phyloP scores from a whole-genome alignment of 2,797 vertebrate species.

The Sciurus carolinensis region DNA sequence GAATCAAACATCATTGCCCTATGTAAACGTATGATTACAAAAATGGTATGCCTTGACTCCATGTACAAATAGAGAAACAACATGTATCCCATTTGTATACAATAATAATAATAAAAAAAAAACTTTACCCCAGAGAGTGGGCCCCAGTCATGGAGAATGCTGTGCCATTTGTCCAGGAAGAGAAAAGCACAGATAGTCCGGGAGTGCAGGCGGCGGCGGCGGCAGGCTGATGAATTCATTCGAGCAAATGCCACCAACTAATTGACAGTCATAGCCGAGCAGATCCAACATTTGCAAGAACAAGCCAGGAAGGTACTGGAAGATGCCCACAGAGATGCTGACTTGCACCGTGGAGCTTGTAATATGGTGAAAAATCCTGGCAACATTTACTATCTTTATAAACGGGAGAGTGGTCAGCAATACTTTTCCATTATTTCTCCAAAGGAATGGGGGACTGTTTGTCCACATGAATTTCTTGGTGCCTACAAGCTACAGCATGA shows the following conservation, averaged over 20 bases:
- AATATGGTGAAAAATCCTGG: conserved; percentile 98
- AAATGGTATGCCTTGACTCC: too few relatives aligned
- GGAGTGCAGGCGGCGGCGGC: not conserved
- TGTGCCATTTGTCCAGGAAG: accelerated
- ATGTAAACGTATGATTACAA: too few relatives aligned
- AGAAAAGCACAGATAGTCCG: not conserved
- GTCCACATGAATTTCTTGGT: conserved; percentile 93
- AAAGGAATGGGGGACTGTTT: conserved; percentile 95
- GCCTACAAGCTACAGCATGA: conserved; percentile 97
- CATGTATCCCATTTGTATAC: too few relatives aligned
- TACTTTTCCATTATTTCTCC: conserved; percentile 99
- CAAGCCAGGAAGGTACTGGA: conserved; percentile 97
- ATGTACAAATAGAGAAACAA: too few relatives aligned
- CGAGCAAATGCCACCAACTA: conserved; percentile 96
- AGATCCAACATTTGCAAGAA: conserved; percentile 96
- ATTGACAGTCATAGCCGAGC: conserved; percentile 95
- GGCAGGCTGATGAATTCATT: conserved; percentile 91
- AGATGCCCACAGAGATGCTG: conserved; percentile 95
- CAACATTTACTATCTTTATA: conserved; percentile 96
- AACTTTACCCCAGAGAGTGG: accelerated
- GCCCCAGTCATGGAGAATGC: not conserved
- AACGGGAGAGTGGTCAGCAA: conserved; percentile 94
- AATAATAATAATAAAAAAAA: too few relatives aligned
- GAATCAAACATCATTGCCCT: too few relatives aligned
- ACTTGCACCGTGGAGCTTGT: conserved; percentile 96